Base-by-base conservation (phyloP, 2,113 vertebrate genomes). In the Malurus melanocephalus region DNA sequence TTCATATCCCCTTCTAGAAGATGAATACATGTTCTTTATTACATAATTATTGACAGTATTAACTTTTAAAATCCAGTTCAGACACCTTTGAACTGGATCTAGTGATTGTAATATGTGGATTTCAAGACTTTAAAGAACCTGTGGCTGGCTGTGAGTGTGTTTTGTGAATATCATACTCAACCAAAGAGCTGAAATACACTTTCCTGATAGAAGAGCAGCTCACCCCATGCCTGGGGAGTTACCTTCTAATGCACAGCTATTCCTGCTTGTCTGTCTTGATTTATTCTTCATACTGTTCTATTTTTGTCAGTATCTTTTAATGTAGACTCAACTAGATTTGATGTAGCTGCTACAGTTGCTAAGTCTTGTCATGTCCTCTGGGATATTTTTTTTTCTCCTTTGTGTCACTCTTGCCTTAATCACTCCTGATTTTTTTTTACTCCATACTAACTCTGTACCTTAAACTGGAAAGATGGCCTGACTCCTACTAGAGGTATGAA, bases 241-340 rank as follows among this genome's bases (percentile, higher is more conserved):
- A 32, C 27, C 28, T 81, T 87, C 27, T 80, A 65, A 78, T 12
- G 2, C 11, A 30, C 22, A 26, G 16, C 87, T 64, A 56, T 42
- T 93, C 32, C 14, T 53, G 10, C 35, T 82, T 80, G 45, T 82
- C 53, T 87, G 20, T 80, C 55, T 92, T 85, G 51, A 90, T 92
- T 85, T 78, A 68, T 85, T 92, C 81, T 38, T 80, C 64, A 56
- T 71, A 24, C 30, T 49, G 13, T 23, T 71, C 78, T 87, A 73
- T 75, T 94, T 68, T 87, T 79, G 18, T 67, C 76, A 77, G 77
- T 90, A 52, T 24, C 16, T 88, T 88, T 80, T 85, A 91, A 56
- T 51, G 43, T 38, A 76, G 30, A 35, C 28, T 77, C 51, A 48
- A 45, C 27, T 84, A 38, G 51, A 65, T 85, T 69, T 85, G n/a